These are phyloP conservation scores for Xanthia togata DNA, from an alignment of 2,888 invertebrate genomes.

Conservation along the genomic window DNA sequence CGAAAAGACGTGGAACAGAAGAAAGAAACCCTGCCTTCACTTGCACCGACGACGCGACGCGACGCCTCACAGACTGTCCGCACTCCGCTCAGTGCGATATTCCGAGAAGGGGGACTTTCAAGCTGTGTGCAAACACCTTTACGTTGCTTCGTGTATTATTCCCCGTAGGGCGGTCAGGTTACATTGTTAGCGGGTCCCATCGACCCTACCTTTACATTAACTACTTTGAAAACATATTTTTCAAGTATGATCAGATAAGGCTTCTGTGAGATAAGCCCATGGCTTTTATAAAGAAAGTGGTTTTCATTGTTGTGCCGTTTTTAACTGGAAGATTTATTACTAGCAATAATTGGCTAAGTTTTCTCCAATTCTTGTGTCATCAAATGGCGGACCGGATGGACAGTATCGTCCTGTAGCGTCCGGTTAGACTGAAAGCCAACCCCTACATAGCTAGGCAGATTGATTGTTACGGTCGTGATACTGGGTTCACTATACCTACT, in stretches of 20 bases:
- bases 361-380: background rate
- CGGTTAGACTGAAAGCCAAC: too few relatives aligned
- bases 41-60: constrained; percentile 3
- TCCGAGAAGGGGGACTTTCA: constrained; percentile 42
- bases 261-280: background rate
- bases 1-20: constrained; percentile 4
- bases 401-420: background rate
- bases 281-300: background rate
- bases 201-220: constrained; percentile 14
- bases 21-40: background rate
- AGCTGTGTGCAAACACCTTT: constrained; percentile 58
- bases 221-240: constrained; percentile 24
- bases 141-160: constrained; percentile 45
- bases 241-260: background rate
- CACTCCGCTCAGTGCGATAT: constrained; percentile 21
- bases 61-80: background rate
- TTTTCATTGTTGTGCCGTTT: background rate
- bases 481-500: background rate
- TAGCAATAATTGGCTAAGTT: background rate
- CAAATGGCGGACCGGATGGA: too few relatives aligned
- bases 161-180: constrained; percentile 54
- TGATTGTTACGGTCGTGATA: background rate
- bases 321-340: background rate
- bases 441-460: too few relatives aligned
- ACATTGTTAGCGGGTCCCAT: constrained; percentile 51